These are phyloP conservation scores for Gymnodraco acuticeps DNA, from an alignment of 2,797 vertebrate genomes.

Conservation along the genomic window DNA sequence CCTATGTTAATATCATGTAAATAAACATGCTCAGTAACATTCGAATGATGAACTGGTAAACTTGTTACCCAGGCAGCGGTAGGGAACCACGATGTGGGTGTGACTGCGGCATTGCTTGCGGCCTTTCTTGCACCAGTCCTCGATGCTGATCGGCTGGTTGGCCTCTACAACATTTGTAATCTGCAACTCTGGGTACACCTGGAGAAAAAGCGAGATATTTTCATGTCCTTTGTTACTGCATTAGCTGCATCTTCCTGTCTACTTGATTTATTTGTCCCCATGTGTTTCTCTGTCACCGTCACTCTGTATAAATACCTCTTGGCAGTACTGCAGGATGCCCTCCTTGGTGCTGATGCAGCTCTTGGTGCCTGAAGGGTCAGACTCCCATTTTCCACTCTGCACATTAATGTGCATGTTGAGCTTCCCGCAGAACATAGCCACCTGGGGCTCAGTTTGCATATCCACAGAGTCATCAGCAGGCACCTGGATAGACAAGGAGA, in stretches of 20 bases:
- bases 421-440: slow-evolving; percentile 98
- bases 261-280: not conserved
- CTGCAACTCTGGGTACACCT: slow-evolving; percentile 97
- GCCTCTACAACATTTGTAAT: slow-evolving; percentile 98
- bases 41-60: not conserved
- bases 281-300: not conserved
- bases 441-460: slow-evolving; percentile 93
- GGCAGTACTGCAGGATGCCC: slow-evolving; percentile 96
- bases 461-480: slow-evolving; percentile 82
- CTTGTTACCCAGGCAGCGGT: slow-evolving; percentile 93
- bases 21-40: not conserved
- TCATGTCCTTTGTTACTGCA: not conserved
- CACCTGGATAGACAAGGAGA: slow-evolving; percentile 69
- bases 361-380: slow-evolving; percentile 91
- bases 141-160: slow-evolving; percentile 92
- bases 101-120: slow-evolving; percentile 93
- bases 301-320: slow-evolving; percentile 82
- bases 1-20: not conserved
- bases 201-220: slow-evolving; percentile 30
- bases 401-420: slow-evolving; percentile 98
- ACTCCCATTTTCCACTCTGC: slow-evolving; percentile 97
- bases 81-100: slow-evolving; percentile 94
- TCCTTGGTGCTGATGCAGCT: slow-evolving; percentile 94
- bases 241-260: not conserved
- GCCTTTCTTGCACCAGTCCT: slow-evolving; percentile 94